phyloP scores from a whole-genome alignment of 1,140 invertebrate species.

The Tetramorium simillimum region DNA sequence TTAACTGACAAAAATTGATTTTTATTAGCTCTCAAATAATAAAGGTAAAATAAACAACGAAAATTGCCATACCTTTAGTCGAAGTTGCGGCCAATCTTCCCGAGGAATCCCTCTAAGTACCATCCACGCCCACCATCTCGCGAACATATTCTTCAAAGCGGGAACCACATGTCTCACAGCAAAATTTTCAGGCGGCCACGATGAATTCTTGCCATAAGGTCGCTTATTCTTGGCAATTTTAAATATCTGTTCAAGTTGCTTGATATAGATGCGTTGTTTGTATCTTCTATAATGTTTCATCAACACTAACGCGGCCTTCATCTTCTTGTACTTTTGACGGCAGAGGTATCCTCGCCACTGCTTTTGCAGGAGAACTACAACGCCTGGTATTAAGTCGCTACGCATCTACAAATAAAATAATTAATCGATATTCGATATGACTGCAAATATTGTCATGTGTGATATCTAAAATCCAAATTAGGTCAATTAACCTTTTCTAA shows the following conservation, averaged over 20 bases:
- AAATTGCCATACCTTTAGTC: slow-evolving; percentile 87
- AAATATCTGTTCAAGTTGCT: slow-evolving; percentile 89
- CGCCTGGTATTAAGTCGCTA: slow-evolving; percentile 93
- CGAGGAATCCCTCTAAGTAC: slow-evolving; percentile 92
- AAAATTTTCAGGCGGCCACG: slow-evolving; percentile 93
- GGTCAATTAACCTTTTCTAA: slow-evolving; percentile 89
- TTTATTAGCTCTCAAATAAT: background rate
- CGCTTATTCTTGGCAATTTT: slow-evolving; percentile 86
- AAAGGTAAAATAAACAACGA: background rate
- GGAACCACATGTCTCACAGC: slow-evolving; percentile 87
- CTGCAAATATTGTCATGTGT: background rate
- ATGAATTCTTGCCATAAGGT: slow-evolving; percentile 92
- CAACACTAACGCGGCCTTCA: slow-evolving; percentile 94
- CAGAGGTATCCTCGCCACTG: slow-evolving; percentile 95
- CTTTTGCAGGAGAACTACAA: slow-evolving; percentile 97
- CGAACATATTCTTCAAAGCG: slow-evolving; percentile 88
- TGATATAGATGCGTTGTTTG: slow-evolving; percentile 93
- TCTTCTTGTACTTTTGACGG: slow-evolving; percentile 91
- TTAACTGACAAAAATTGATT: background rate
- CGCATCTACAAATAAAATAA: slow-evolving; percentile 85
- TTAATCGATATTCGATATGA: background rate
- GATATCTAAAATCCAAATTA: background rate
- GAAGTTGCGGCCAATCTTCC: slow-evolving; percentile 94
- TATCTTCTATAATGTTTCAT: slow-evolving; percentile 94
- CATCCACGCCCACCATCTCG: slow-evolving; percentile 95